Conservation (phyloP, 2,113 vertebrate genomes). For the Anolis carolinensis region DNA sequence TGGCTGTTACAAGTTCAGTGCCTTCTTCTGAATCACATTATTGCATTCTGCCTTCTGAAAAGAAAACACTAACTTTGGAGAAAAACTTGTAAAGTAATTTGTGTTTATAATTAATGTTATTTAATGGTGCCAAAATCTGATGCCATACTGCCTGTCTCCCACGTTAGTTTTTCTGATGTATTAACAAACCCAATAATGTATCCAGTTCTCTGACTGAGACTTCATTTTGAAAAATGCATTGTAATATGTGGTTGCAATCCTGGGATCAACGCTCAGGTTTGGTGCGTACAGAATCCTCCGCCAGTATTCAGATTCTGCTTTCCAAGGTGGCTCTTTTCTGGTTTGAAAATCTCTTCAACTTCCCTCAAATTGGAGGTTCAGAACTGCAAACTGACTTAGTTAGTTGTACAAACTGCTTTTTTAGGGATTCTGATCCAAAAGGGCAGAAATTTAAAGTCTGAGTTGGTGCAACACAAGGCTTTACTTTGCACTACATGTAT, state of each 20-base stretch:
- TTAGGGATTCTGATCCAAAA: slow-evolving; percentile 26
- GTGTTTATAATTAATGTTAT: slow-evolving; percentile 27
- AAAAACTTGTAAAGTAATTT: slow-evolving; percentile 1
- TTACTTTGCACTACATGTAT: slow-evolving; percentile 47
- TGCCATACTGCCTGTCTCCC: slow-evolving; percentile 50
- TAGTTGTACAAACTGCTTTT: not conserved
- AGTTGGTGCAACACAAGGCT: not conserved
- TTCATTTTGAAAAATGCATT: slow-evolving; percentile 33
- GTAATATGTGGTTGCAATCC: slow-evolving; percentile 41
- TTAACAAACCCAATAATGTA: slow-evolving; percentile 36
- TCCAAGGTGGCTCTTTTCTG: no score
- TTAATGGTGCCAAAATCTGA: slow-evolving; percentile 31
- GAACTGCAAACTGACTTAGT: not conserved
- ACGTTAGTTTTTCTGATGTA: slow-evolving; percentile 57
- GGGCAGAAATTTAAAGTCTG: slow-evolving; percentile 13
- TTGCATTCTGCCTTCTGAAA: slow-evolving; percentile 57
- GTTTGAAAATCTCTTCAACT: slow-evolving; percentile 41
- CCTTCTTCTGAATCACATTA: slow-evolving; percentile 51
- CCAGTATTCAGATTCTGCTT: slow-evolving; percentile 29
- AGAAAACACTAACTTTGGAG: slow-evolving; percentile 34
- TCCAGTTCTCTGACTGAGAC: slow-evolving; percentile 38
- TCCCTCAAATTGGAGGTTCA: slow-evolving; percentile 15
- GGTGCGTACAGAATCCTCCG: slow-evolving; percentile 13
- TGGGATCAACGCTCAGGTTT: slow-evolving; percentile 36
- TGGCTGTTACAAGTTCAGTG: slow-evolving; percentile 41